A percentile compares a stretch with the other conserved stretches of the same genome.
phyloP scores from a whole-genome alignment of 2,888 invertebrate genomes.

The Cerastis leucographa region DNA sequence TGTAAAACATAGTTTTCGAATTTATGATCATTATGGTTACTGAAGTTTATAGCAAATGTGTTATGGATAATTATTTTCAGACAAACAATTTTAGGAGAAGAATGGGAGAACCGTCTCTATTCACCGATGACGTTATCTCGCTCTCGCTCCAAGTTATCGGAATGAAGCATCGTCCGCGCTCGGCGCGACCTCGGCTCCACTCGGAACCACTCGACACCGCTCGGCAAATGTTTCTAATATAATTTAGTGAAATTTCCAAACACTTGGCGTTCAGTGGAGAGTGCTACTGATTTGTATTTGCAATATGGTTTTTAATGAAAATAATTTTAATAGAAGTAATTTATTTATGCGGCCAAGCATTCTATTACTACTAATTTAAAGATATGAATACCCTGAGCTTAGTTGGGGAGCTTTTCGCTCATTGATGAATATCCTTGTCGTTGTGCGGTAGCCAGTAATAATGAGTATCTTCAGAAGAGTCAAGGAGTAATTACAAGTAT shows the following conservation, averaged over 20 bases:
- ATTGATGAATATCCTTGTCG: background rate
- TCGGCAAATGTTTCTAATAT: conserved; percentile 47
- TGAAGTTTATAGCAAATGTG: too few species aligned
- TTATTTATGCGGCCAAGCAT: background rate
- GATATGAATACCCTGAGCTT: background rate
- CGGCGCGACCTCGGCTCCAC: conserved; percentile 23
- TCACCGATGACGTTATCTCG: conserved; percentile 20
- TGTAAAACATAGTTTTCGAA: too few species aligned
- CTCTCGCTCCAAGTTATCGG: conserved; percentile 20
- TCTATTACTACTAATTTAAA: background rate
- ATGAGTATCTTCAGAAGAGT: background rate
- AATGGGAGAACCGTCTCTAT: too few species aligned
- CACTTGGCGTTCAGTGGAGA: conserved; percentile 38
- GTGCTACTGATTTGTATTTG: conserved; percentile 39
- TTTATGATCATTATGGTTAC: too few species aligned
- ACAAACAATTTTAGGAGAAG: too few species aligned
- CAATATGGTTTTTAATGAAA: conserved; percentile 2
- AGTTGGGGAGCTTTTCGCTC: background rate
- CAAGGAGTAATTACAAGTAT: background rate
- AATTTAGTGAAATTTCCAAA: conserved; percentile 61
- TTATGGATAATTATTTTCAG: too few species aligned
- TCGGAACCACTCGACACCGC: conserved; percentile 24
- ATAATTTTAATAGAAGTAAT: background rate
- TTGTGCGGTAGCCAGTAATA: background rate
- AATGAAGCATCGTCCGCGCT: conserved; percentile 29